A percentile compares a stretch with the other conserved stretches of the same genome.
phyloP scores from a whole-genome alignment of 2,888 invertebrate genomes.

The Drosophila glabriapex region DNA sequence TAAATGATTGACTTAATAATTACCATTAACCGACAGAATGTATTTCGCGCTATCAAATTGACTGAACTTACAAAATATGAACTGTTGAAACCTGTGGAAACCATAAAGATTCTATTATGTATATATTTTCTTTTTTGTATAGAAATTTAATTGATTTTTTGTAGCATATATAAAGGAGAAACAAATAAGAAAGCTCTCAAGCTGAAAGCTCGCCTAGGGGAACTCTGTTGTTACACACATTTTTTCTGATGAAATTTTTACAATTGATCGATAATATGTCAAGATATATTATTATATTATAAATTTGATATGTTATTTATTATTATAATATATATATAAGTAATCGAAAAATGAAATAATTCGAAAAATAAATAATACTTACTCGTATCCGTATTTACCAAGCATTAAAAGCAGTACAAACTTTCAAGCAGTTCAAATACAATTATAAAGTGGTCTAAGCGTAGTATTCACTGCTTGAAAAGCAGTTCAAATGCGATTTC shows the following conservation, averaged over 20 bases:
- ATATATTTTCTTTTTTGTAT: background rate
- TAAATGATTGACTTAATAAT: too few species aligned
- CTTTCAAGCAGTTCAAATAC: background rate
- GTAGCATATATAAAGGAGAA: background rate
- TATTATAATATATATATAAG: background rate
- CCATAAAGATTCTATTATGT: background rate
- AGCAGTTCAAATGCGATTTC: background rate
- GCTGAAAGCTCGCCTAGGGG: background rate
- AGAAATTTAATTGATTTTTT: background rate
- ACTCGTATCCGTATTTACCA: background rate
- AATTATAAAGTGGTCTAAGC: fast-evolving
- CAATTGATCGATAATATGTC: background rate
- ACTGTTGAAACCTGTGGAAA: background rate
- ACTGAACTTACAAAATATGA: background rate
- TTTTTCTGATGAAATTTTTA: background rate
- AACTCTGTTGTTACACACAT: background rate
- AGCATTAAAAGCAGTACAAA: background rate
- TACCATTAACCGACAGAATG: too few species aligned
- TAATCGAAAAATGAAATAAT: background rate
- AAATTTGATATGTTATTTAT: background rate
- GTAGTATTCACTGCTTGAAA: background rate
- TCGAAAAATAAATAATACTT: too few species aligned
- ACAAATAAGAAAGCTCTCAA: background rate
- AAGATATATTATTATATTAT: background rate
- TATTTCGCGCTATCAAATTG: too few species aligned